These are phyloP conservation scores for Scyliorhinus canicula DNA, from an alignment of 2,797 vertebrate species.

Conservation along the genomic window DNA sequence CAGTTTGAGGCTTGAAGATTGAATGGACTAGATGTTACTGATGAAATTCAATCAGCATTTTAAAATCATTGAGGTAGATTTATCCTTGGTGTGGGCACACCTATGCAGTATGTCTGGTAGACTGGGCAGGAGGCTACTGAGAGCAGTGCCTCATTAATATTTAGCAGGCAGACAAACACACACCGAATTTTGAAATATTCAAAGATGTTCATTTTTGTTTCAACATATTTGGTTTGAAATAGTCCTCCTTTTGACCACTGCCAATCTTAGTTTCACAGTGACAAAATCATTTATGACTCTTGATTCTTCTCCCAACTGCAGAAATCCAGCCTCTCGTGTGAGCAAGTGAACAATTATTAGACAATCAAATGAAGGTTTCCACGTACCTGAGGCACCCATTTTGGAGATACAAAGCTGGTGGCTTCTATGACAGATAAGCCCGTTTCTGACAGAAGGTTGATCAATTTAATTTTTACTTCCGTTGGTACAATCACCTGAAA, in stretches of 20 bases:
- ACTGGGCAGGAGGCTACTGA: neutral
- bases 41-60: neutral
- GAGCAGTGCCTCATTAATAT: neutral
- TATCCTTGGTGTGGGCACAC: neutral
- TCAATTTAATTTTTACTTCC: conserved; percentile 84
- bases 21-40: neutral
- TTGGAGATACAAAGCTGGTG: conserved; percentile 92
- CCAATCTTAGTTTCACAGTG: neutral
- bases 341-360: neutral
- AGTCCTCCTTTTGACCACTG: neutral
- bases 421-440: conserved; percentile 84
- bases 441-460: conserved; percentile 82
- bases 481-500: conserved; percentile 83
- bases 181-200: neutral
- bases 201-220: neutral
- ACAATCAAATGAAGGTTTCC: neutral
- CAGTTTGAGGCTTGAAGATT: neutral
- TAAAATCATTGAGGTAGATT: neutral
- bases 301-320: neutral
- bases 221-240: neutral
- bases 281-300: neutral
- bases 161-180: neutral
- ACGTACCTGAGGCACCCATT: conserved; percentile 91
- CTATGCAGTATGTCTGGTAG: neutral
- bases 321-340: neutral